Evolutionary conservation across 2,888 invertebrate species (phyloP), one percentile per base, ranked within the genome.

Genomic region (Scotopteryx bipunctaria): DNA sequence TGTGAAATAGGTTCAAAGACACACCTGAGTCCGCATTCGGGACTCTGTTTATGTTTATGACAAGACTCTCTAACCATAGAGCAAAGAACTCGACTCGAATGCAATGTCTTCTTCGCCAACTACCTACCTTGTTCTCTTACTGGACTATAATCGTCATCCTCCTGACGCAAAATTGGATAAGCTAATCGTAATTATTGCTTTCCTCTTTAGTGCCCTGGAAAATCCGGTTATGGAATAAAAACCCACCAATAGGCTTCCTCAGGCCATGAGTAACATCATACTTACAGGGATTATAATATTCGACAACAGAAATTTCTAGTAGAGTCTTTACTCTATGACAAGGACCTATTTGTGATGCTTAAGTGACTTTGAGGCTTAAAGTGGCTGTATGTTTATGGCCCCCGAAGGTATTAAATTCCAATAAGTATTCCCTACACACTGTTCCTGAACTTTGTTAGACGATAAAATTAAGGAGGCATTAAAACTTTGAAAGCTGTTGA

Each of bases 21-120:
- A 51, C 61, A 61, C 61, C 63, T 63, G 63, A 45, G 47, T 38
- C 50, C 35, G 47, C 56, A 56, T 53, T 55, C 32, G 51, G 51
- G 48, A 37, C 51, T 32, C 15, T 40, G 40, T 40, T 47, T 58
- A 61, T 53, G 54, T 36, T 50, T 47, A 44, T 47, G 36, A 40
- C 48, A 49, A 43, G 41, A 44, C 25, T 17, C 27, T 25, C 11
- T 8, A 11, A 16, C 13, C 33, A 25, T 11, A 44, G 45, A 41
- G 21, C n/a, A 6, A 36, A 25, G 1, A 1, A 9, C 2, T 27
- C 5, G 9, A 8, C 9, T 9, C 9, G 2, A 9, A 1, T 25
- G 9, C 19, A 19, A 6, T 19, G 19, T 19, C 6, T 19, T 19
- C 2, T 19, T 19, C 5, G 4, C 31, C 36, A n/a, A n/a, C n/a